phyloP scores from a whole-genome alignment of 2,797 vertebrate genomes.

The Chanos chanos region DNA sequence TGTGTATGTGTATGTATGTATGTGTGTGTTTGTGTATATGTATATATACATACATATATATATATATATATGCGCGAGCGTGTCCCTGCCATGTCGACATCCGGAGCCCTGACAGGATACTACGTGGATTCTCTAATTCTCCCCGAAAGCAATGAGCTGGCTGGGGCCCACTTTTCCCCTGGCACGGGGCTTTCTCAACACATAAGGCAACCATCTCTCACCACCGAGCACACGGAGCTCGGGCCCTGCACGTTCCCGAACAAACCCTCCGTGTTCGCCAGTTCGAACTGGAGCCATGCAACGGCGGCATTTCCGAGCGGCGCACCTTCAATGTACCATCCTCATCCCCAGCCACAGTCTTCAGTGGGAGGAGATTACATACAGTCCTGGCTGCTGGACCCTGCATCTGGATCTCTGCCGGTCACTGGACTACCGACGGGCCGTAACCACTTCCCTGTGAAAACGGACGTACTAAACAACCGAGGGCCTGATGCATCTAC shows the following conservation, averaged over 20 bases:
- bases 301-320: constrained; percentile 78
- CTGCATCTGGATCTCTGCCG: constrained; percentile 84
- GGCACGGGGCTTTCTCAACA: constrained; percentile 79
- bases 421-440: constrained; percentile 85
- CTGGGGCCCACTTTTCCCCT: constrained; percentile 77
- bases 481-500: constrained; percentile 81
- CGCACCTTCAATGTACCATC: constrained; percentile 83
- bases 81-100: constrained; percentile 86
- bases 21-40: constrained; percentile 60
- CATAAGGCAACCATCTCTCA: constrained; percentile 71
- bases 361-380: constrained; percentile 81
- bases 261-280: constrained; percentile 80
- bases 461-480: constrained; percentile 84
- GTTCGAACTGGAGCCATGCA: constrained; percentile 87
- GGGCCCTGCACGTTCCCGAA: constrained; percentile 87
- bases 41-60: constrained; percentile 45
- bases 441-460: constrained; percentile 84
- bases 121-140: constrained; percentile 96
- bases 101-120: constrained; percentile 90
- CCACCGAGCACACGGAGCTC: constrained; percentile 83
- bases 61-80: constrained; percentile 62
- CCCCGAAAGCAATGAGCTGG: constrained; percentile 87
- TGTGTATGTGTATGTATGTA: constrained; percentile 53
- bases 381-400: constrained; percentile 92
- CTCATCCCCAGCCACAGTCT: constrained; percentile 84